Percentiles rank a stretch among this genome's conserved stretches.
These are phyloP conservation scores for Scarus forsteni DNA, from an alignment of 2,797 vertebrate species.

Conservation along the genomic window DNA sequence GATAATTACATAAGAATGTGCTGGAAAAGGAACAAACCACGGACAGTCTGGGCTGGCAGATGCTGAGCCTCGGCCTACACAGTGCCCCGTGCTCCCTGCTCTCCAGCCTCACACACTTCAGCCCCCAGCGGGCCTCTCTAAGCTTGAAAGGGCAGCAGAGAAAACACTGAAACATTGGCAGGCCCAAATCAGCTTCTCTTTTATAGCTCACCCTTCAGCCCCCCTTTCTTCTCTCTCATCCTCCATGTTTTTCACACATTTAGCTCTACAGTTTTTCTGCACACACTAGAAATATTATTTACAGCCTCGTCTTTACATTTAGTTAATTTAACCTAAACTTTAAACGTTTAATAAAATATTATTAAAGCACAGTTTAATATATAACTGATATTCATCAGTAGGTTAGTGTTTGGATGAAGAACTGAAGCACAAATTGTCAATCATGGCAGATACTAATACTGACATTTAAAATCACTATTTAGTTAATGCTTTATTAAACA, in stretches of 20 bases:
- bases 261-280: constrained; percentile 11
- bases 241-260: constrained; percentile 36
- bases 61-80: constrained; percentile 75
- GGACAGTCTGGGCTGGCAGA: constrained; percentile 76
- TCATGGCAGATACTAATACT: too few species aligned
- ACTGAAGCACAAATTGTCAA: too few species aligned
- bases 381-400: too few species aligned
- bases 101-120: constrained; percentile 62
- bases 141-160: constrained; percentile 66
- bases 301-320: not conserved
- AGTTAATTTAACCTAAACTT: not conserved
- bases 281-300: not conserved
- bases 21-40: constrained; percentile 79
- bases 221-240: constrained; percentile 42
- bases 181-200: constrained; percentile 57
- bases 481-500: too few species aligned
- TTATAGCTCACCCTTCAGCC: constrained; percentile 50
- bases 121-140: constrained; percentile 68
- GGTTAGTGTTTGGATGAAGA: too few species aligned
- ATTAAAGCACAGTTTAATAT: too few species aligned
- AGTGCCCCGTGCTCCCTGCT: constrained; percentile 61
- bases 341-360: not conserved
- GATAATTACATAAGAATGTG: constrained; percentile 82
- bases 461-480: too few species aligned
- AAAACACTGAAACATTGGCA: constrained; percentile 58